Conservation (phyloP, 2,888 invertebrate species). For the Stratiomys singularior region DNA sequence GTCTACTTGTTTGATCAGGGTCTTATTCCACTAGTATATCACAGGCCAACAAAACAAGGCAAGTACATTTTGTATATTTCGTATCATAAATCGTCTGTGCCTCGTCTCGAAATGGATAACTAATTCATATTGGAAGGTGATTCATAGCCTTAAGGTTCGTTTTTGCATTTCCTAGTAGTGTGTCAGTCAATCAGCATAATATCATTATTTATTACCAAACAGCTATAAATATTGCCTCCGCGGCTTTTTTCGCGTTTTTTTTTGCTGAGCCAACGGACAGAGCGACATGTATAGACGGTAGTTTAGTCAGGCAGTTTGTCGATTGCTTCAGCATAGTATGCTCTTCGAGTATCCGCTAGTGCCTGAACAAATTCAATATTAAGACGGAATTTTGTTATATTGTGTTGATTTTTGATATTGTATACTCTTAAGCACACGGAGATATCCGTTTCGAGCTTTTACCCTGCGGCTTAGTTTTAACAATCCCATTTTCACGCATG, state of each 20-base stretch:
- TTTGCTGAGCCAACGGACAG: not conserved
- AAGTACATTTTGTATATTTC: not conserved
- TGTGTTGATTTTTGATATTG: too few relatives aligned
- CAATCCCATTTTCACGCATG: too few relatives aligned
- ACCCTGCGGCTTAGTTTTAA: too few relatives aligned
- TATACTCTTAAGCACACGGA: too few relatives aligned
- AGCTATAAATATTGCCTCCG: not conserved
- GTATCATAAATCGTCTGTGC: not conserved
- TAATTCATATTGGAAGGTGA: constrained; percentile 18
- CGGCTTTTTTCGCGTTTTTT: not conserved
- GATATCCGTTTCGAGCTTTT: too few relatives aligned
- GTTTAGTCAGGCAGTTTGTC: too few relatives aligned
- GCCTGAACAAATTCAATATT: too few relatives aligned
- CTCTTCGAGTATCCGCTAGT: too few relatives aligned
- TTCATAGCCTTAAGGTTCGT: constrained; percentile 19
- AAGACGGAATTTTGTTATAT: too few relatives aligned
- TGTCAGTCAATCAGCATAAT: constrained; percentile 1
- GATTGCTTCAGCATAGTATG: too few relatives aligned
- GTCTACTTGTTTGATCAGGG: constrained; percentile 14
- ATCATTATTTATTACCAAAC: not conserved
- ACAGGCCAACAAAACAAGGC: not conserved
- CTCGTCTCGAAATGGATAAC: not conserved
- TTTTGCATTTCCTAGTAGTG: constrained; percentile 41
- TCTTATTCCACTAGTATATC: constrained; percentile 26
- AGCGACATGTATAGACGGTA: not conserved